Base-by-base conservation (phyloP, 2,797 vertebrate genomes). In the Vespertilio murinus region DNA sequence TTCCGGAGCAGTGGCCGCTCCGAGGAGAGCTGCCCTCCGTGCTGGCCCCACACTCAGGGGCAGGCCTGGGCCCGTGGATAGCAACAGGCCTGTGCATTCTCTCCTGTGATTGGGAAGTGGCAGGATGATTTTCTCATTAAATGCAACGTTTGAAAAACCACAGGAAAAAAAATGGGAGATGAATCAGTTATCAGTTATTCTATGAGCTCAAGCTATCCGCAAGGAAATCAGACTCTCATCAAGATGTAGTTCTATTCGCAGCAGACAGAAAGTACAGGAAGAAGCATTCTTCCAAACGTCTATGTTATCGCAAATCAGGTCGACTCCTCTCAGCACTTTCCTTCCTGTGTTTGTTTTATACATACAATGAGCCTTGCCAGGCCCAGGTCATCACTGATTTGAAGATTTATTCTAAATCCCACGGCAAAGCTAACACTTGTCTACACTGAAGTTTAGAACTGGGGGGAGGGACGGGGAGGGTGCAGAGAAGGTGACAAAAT, bases 341-440 rank as follows among this genome's bases (percentile, higher is more conserved):
- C 91, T 95, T 94, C 92, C 85, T 92, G 69, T 67, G 42, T 96
- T 96, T 96, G 59, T 94, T 78, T 92, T 38, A 54, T 28, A 18
- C 8, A 47, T 10, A 80, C 93, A 81, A 71, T 45, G 40, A 56
- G 30, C 42, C 54, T 73, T 35, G 3, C 22, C 18, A 11, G 73
- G 42, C 40, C 45, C 35, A 33, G 9, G 25, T 16, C 23, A 64
- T 38, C 25, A 16, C 25, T 52, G 64, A 65, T 52, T 40, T 30
- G 49, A 75, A 69, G 69, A 78, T 49, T 12, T 49, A 77, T 40
- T 74, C 81, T 28, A 23, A 73, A 13, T 33, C 45, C 35, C 30
- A 10, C 17, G 71, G n/a, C 38, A 30, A 35, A 85, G 71, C 17
- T 30, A 56, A 81, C 12, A 54, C 4, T 42, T 18, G 11, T 56